Conservation (phyloP, 1,140 invertebrate genomes). For the Eueides isabella region DNA sequence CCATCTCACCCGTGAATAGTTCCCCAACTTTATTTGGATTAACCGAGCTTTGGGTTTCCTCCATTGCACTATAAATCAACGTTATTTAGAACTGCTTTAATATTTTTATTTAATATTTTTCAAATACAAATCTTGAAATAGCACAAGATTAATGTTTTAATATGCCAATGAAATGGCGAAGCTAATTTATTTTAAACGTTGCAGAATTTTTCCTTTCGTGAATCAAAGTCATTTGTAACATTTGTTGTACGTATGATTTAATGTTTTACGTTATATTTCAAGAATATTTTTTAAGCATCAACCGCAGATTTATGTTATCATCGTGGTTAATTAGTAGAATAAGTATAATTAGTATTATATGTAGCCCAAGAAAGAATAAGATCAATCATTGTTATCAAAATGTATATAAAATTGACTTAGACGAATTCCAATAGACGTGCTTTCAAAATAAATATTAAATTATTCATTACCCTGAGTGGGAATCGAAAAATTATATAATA, state of each 20-base stretch:
- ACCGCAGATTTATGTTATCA: neutral
- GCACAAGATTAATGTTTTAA: conserved; percentile 12
- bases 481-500: too few species aligned
- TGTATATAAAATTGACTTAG: too few species aligned
- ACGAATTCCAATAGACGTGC: too few species aligned
- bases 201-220: neutral
- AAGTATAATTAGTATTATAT: too few species aligned
- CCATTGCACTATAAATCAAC: conserved; percentile 11
- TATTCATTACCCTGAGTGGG: too few species aligned
- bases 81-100: conserved; percentile 6
- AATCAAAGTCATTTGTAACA: neutral
- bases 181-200: conserved; percentile 1
- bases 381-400: too few species aligned
- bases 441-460: too few species aligned
- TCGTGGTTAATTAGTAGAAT: too few species aligned
- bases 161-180: conserved; percentile 1
- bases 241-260: neutral
- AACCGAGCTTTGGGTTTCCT: conserved; percentile 13
- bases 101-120: conserved; percentile 13
- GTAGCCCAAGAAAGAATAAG: too few species aligned
- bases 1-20: conserved; percentile 50
- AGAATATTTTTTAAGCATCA: neutral
- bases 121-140: conserved; percentile 5
- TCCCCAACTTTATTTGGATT: conserved; percentile 52
- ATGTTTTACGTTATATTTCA: neutral